Evolutionary conservation across 2,797 vertebrate genomes (phyloP).

Genomic region (Craterocephalus amniculus): DNA sequence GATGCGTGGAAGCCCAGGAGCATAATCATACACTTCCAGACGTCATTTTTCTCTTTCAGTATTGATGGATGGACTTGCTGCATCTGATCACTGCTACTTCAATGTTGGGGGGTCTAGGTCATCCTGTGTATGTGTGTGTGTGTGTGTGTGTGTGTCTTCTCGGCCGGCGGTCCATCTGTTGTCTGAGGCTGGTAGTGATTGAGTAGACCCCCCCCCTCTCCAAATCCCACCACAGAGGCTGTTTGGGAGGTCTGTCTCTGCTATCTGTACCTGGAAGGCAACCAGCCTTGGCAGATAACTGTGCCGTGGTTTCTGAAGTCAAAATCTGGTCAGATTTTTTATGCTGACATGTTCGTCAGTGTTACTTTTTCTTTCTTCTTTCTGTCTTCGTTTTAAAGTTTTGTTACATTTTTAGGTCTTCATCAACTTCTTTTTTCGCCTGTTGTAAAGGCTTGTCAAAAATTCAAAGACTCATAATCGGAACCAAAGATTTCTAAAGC

Average conservation of each 20-base stretch:
- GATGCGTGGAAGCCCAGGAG: constrained; percentile 68
- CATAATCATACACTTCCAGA: constrained; percentile 79
- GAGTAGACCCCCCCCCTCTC: constrained; percentile 29
- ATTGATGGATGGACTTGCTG: constrained; percentile 72
- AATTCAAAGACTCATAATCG: not conserved
- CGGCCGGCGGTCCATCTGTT: constrained; percentile 51
- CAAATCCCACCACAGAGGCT: constrained; percentile 25
- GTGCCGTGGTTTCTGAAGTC: constrained; percentile 2
- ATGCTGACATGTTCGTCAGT: not conserved
- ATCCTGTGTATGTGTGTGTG: constrained; percentile 40
- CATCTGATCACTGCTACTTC: constrained; percentile 68
- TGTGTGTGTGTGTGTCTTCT: constrained; percentile 33
- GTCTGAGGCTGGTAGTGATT: constrained; percentile 45
- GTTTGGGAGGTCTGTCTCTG: constrained; percentile 25
- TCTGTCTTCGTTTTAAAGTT: not conserved
- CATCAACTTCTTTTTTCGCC: not conserved
- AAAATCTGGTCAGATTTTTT: not conserved
- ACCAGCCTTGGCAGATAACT: not conserved
- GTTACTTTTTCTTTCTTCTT: not conserved
- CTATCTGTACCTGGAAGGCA: constrained; percentile 5
- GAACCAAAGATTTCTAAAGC: not conserved
- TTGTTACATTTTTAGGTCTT: not conserved
- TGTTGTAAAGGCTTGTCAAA: not conserved
- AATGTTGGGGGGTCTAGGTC: constrained; percentile 71
- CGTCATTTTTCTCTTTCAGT: constrained; percentile 78